phyloP scores from a whole-genome alignment of 37 sponge, comb jelly and placozoan genomes.

The Spongilla lacustris region DNA sequence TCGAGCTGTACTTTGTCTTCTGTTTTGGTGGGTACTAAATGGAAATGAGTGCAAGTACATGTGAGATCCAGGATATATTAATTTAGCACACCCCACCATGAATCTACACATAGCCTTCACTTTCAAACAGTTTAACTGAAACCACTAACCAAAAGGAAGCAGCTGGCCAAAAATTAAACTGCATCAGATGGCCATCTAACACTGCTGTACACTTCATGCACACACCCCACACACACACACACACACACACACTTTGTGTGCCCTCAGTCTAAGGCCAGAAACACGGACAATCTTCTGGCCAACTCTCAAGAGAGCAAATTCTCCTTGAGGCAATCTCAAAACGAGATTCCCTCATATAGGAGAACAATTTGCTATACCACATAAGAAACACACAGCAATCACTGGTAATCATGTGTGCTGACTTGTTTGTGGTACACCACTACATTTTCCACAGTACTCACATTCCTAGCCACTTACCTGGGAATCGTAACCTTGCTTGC shows the following conservation, averaged over 20 bases:
- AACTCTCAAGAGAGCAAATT: constrained; percentile 39
- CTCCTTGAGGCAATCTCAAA: constrained; percentile 6
- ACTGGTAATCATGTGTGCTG: constrained; percentile 53
- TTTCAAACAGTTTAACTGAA: too few species aligned
- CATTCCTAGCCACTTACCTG: neutral
- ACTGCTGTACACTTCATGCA: too few species aligned
- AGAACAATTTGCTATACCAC: constrained; percentile 54
- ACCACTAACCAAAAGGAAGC: too few species aligned
- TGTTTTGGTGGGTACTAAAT: constrained; percentile 73
- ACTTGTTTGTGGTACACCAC: constrained; percentile 47
- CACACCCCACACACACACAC: too few species aligned
- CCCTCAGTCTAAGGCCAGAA: constrained; percentile 14
- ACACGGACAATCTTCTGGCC: neutral
- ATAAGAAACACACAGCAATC: constrained; percentile 74
- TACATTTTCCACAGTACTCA: neutral
- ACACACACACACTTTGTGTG: too few species aligned
- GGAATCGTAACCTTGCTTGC: constrained; percentile 44
- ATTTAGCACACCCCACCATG: too few species aligned
- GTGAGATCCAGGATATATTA: neutral
- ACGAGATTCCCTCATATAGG: constrained; percentile 18
- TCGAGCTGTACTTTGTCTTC: constrained; percentile 94
- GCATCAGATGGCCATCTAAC: too few species aligned
- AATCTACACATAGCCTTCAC: too few species aligned
- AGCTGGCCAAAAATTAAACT: too few species aligned
- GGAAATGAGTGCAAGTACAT: neutral